Conservation (phyloP, 2,113 vertebrate genomes). For the Aepyceros melampus region DNA sequence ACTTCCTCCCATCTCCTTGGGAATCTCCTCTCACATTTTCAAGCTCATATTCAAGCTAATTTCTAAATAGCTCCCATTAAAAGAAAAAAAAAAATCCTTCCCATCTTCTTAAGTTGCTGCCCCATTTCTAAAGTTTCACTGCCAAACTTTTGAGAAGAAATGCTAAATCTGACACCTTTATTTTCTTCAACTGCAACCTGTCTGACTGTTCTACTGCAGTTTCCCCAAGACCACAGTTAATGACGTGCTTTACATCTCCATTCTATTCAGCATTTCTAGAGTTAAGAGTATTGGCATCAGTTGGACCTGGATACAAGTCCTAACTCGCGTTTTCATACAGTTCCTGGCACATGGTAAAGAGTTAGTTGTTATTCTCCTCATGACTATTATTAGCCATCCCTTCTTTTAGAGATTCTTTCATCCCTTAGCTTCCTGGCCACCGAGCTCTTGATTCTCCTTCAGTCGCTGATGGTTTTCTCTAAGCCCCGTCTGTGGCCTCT, state of each 20-base stretch:
- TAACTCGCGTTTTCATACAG: not conserved
- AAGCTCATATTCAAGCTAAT: not conserved
- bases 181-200: not conserved
- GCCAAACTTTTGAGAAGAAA: not conserved
- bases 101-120: not conserved
- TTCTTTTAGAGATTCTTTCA: not conserved
- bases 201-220: not conserved
- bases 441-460: not conserved
- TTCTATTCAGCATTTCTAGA: not conserved
- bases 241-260: not conserved
- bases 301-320: not conserved
- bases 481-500: not conserved
- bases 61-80: not conserved
- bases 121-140: not conserved
- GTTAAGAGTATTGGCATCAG: not conserved
- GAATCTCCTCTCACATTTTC: not conserved
- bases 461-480: not conserved
- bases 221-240: not conserved
- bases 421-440: not conserved
- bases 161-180: not conserved
- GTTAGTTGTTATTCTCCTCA: not conserved
- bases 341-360: not conserved
- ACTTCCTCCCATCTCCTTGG: not conserved
- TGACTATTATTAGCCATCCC: not conserved
- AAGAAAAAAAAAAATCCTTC: not conserved